Evolutionary conservation across 1,140 invertebrate genomes (phyloP), one percentile per base, ranked within the genome.

Genomic region (Caerostris extrusa): DNA sequence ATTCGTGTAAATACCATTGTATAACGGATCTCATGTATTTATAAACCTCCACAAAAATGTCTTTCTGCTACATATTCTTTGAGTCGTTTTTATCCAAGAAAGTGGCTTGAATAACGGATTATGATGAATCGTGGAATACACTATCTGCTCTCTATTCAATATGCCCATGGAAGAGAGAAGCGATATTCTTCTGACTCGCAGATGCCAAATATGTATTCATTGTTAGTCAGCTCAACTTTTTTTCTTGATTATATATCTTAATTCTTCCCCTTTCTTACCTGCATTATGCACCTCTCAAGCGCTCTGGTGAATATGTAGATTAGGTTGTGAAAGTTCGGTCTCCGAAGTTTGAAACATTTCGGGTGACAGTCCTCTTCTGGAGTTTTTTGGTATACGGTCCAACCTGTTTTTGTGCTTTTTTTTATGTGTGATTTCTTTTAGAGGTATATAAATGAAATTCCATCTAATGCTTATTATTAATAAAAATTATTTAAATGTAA

Each of bases 191-290:
- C 55, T 55, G 56, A 10, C 57, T 58, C 82, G n/a, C 5, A 83
- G 82, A 57, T 19, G n/a, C 82, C 82, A 83, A 83, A 83, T 83
- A 83, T 83, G 82, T 83, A 83, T 83, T 83, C 82, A 83, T 14
- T 58, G 57, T 12, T 58, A 55, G 14, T 19, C 12, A 83, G 82
- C 56, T 83, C 19, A 57, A 1, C n/a, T 83, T 34, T 14, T 82
- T 83, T 57, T 17, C 55, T 56, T 83, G 82, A 56, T 7, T 50
- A 50, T 50, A 50, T 83, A 5, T 83, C 57, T 77, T 77, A 19
- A 14, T 77, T 19, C 19, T 77, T 77, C 19, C 71, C 50, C 3
- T 7, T 34, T 58, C 82, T 57, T 56, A 83, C 55, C 53, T 58
- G 55, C n/a, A 7, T 55, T 55, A 58, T n/a, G 55, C 14, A 17